Base-by-base conservation (phyloP, 2,888 invertebrate genomes). In the Scelioninae gen. 1 region DNA sequence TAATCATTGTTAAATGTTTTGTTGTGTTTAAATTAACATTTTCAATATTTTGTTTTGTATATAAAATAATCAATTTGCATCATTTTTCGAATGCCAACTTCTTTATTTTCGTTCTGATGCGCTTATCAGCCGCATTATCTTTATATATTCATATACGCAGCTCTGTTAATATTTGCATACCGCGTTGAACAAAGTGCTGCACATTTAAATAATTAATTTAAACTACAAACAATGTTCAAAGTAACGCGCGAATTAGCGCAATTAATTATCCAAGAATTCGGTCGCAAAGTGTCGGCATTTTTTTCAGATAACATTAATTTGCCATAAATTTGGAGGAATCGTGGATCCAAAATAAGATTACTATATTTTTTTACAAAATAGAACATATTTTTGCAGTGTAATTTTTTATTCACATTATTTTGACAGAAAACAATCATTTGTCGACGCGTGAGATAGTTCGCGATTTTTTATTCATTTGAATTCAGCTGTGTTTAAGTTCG, bases 101-200 rank as follows among this genome's bases (percentile, higher is more conserved):
- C 10, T 45, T 45, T 45, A 8, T 45, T 45, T 45, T 45, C 15
- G 15, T 40, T 40, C 10, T 10, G 10, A 10, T 11, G 15, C 45
- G n/a, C 15, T 5, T 45, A 13, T 45, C 5, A 47, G 31, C 29
- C 47, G 49, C 7, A 34, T 63, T 49, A 65, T 51, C 40, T 3
- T 65, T 53, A 65, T 13, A 38, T 51, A 65, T 65, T 65, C 51
- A 51, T 53, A 51, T 53, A 51, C 29, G 40, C 51, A 51, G 51
- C 29, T 40, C 10, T 13, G 23, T 65, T 43, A 55, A 68, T 66
- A 53, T 68, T 40, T 53, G 65, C 66, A 29, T 51, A 23, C 29
- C 13, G 40, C 13, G 40, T 68, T 68, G 32, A 43, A 53, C 51
- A 55, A 68, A 55, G 16, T 43, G 49, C 45, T 53, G 43, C 43